Conservation (phyloP, 1,140 invertebrate species). For the Anagrus nilaparvatae region DNA sequence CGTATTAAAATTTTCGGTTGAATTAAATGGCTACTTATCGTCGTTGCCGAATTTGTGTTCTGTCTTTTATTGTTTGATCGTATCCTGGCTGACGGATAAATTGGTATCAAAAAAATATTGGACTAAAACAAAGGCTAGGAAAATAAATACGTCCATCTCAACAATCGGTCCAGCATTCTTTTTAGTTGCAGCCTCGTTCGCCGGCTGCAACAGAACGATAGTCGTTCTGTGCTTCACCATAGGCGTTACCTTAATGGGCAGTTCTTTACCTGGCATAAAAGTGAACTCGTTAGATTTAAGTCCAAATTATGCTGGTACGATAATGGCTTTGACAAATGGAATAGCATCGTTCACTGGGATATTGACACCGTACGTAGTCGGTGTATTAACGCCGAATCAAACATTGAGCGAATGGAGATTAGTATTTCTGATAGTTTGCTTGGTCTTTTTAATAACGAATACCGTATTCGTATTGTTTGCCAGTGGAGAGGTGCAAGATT, state of each 20-base stretch:
- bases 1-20: constrained; percentile 75
- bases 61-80: constrained; percentile 58
- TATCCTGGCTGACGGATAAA: constrained; percentile 58
- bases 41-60: constrained; percentile 60
- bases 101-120: constrained; percentile 49
- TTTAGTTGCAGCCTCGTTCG: constrained; percentile 69
- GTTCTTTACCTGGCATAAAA: constrained; percentile 46
- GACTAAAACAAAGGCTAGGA: constrained; percentile 52
- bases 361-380: constrained; percentile 68
- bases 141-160: constrained; percentile 64
- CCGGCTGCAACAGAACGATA: constrained; percentile 56
- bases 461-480: constrained; percentile 62
- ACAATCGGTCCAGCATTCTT: constrained; percentile 65
- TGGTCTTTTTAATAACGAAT: constrained; percentile 63
- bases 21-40: constrained; percentile 56
- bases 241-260: constrained; percentile 64
- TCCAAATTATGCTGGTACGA: constrained; percentile 69
- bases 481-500: constrained; percentile 60
- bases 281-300: constrained; percentile 77
- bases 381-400: constrained; percentile 62
- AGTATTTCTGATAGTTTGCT: constrained; percentile 74
- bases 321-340: constrained; percentile 80
- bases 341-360: constrained; percentile 74
- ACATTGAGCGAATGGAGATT: constrained; percentile 64
- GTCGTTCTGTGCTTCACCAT: constrained; percentile 58